phyloP scores from a whole-genome alignment of 2,113 vertebrate genomes.

The Nanorana parkeri region DNA sequence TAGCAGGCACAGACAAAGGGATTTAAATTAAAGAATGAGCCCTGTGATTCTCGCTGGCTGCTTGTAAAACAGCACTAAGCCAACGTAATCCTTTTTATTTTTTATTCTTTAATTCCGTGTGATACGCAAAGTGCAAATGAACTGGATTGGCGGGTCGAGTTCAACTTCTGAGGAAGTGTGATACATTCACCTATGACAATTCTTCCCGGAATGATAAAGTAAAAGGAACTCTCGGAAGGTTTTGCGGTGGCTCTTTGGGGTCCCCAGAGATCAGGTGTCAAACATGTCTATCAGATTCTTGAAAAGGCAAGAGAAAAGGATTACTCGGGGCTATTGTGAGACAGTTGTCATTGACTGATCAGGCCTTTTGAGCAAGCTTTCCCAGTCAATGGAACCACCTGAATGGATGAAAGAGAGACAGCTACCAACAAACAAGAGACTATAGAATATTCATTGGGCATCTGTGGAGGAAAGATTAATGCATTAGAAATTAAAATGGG shows the following conservation, averaged over 20 bases:
- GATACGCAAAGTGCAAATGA: slow-evolving; percentile 67
- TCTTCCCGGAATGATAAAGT: slow-evolving; percentile 89
- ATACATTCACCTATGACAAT: slow-evolving; percentile 89
- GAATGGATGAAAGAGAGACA: slow-evolving; percentile 99
- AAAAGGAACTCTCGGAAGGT: slow-evolving; percentile 82
- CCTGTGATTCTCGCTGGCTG: slow-evolving; percentile 65
- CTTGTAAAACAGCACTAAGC: slow-evolving; percentile 86
- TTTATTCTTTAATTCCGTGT: slow-evolving; percentile 67
- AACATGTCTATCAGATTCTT: slow-evolving; percentile 91
- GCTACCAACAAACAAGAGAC: slow-evolving; percentile 97
- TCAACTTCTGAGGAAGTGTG: slow-evolving; percentile 84
- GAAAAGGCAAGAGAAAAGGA: slow-evolving; percentile 89
- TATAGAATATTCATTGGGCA: slow-evolving; percentile 99
- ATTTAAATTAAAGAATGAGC: slow-evolving; percentile 77
- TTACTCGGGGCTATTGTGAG: slow-evolving; percentile 90
- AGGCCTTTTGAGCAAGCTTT: slow-evolving; percentile 92
- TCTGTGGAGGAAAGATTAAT: slow-evolving; percentile 99
- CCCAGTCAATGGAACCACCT: slow-evolving; percentile 97
- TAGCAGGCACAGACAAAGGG: slow-evolving; percentile 92
- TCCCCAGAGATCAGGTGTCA: slow-evolving; percentile 91
- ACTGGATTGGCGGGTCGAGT: slow-evolving; percentile 75
- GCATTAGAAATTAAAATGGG: slow-evolving; percentile 99
- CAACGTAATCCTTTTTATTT: slow-evolving; percentile 81
- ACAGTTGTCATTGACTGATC: slow-evolving; percentile 98
- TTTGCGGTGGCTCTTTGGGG: slow-evolving; percentile 68